Evolutionary conservation across 2,113 vertebrate genomes (phyloP).

Genomic region (Varanus salvator): DNA sequence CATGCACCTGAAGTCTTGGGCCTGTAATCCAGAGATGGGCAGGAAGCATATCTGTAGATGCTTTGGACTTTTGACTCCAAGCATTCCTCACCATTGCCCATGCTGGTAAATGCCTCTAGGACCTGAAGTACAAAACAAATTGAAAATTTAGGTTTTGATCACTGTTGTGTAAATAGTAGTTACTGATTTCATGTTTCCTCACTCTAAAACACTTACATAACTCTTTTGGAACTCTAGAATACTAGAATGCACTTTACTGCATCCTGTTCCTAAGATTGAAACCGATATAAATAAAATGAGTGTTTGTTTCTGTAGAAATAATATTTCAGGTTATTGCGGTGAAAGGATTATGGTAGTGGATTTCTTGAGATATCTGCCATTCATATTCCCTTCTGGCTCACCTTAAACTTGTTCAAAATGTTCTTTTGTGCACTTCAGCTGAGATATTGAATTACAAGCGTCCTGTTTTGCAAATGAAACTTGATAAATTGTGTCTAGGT

Average conservation of each 20-base stretch:
- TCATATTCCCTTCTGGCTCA: background rate
- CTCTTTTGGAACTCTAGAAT: background rate
- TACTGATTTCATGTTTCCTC: slow-evolving; percentile 5
- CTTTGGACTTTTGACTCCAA: background rate
- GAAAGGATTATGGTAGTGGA: background rate
- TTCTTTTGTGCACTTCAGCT: background rate
- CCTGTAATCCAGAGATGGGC: background rate
- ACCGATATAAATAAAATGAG: slow-evolving; percentile 15
- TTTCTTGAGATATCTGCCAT: background rate
- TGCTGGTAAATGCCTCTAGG: too few species aligned
- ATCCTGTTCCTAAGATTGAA: slow-evolving; percentile 26
- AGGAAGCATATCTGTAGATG: too few species aligned
- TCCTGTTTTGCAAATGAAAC: slow-evolving; percentile 17
- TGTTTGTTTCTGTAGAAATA: slow-evolving; percentile 5
- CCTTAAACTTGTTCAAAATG: slow-evolving; percentile 6
- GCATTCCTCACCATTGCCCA: background rate
- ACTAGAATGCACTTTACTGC: background rate
- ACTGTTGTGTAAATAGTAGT: background rate
- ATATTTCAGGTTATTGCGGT: background rate
- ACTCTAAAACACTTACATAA: slow-evolving; percentile 4
- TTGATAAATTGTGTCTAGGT: slow-evolving; percentile 12
- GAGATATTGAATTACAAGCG: slow-evolving; percentile 19
- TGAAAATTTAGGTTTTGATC: too few species aligned
- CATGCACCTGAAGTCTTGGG: background rate
- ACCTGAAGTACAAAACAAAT: too few species aligned